A percentile compares a stretch with the other conserved stretches of the same genome.
Evolutionary conservation across 2,113 vertebrate genomes (phyloP).

Genomic region (Fulmarus glacialis): DNA sequence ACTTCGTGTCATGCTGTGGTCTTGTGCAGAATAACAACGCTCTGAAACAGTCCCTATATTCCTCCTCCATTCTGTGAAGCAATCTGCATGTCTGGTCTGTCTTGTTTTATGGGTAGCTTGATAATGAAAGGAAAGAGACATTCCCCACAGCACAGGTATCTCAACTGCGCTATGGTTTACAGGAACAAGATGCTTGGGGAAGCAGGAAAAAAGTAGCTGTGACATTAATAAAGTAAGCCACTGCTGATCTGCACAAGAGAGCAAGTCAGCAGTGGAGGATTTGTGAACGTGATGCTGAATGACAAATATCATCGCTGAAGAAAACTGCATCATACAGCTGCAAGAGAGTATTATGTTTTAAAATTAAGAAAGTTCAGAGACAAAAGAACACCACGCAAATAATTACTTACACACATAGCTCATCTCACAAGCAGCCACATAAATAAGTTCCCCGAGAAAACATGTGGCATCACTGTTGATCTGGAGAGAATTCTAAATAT

Average conservation of each 20-base stretch:
- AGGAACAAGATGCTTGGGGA: not conserved
- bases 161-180: not conserved
- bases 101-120: not conserved
- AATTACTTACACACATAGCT: not conserved
- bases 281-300: not conserved
- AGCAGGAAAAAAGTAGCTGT: not conserved
- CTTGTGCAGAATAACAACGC: not conserved
- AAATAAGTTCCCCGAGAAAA: not conserved
- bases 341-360: not conserved
- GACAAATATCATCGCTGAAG: not conserved
- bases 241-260: not conserved
- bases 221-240: not conserved
- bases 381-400: not conserved
- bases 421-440: not conserved
- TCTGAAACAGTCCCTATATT: not conserved
- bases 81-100: not conserved
- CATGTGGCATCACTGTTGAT: not conserved
- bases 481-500: not conserved
- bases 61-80: not conserved
- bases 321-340: not conserved
- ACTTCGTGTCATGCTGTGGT: fast-evolving
- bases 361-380: not conserved
- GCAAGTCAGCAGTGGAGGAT: not conserved
- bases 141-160: not conserved
- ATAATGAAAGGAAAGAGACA: not conserved